Evolutionary conservation across 2,888 invertebrate genomes (phyloP).

Genomic region (Pemphredon lugubris): DNA sequence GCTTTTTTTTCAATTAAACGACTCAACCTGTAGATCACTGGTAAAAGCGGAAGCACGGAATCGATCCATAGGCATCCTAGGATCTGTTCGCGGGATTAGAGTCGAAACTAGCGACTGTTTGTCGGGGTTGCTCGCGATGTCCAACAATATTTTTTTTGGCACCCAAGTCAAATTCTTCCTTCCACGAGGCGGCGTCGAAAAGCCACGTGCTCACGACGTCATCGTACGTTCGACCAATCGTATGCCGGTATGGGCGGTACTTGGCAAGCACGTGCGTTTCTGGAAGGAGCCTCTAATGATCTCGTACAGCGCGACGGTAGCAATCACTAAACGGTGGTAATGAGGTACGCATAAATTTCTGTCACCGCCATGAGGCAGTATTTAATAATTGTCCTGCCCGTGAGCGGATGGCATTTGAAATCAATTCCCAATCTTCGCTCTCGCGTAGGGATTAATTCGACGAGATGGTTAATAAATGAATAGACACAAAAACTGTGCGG

Average conservation of each 20-base stretch:
- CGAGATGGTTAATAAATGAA: background rate
- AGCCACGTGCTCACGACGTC: slow-evolving; percentile 76
- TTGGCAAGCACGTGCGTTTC: slow-evolving; percentile 75
- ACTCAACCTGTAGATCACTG: background rate
- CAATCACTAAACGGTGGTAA: slow-evolving; percentile 73
- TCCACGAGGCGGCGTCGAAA: slow-evolving; percentile 72
- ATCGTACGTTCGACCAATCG: slow-evolving; percentile 70
- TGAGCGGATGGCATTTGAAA: slow-evolving; percentile 43
- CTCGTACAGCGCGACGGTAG: slow-evolving; percentile 69
- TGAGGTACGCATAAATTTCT: slow-evolving; percentile 76
- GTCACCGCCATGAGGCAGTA: slow-evolving; percentile 63
- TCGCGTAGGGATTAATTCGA: background rate
- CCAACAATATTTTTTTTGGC: slow-evolving; percentile 69
- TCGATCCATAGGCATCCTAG: slow-evolving; percentile 47
- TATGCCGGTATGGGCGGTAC: slow-evolving; percentile 73
- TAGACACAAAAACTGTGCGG: too few relatives aligned
- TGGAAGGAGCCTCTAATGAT: slow-evolving; percentile 71
- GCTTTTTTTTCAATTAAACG: background rate
- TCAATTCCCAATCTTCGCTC: slow-evolving; percentile 35
- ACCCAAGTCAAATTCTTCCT: slow-evolving; percentile 70
- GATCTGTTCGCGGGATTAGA: slow-evolving; percentile 61
- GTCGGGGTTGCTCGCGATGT: slow-evolving; percentile 63
- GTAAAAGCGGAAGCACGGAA: background rate
- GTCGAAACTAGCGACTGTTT: slow-evolving; percentile 62
- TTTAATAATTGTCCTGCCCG: slow-evolving; percentile 70